Evolutionary conservation across 2,113 vertebrate species (phyloP).

Genomic region (Bubo blakistoni): DNA sequence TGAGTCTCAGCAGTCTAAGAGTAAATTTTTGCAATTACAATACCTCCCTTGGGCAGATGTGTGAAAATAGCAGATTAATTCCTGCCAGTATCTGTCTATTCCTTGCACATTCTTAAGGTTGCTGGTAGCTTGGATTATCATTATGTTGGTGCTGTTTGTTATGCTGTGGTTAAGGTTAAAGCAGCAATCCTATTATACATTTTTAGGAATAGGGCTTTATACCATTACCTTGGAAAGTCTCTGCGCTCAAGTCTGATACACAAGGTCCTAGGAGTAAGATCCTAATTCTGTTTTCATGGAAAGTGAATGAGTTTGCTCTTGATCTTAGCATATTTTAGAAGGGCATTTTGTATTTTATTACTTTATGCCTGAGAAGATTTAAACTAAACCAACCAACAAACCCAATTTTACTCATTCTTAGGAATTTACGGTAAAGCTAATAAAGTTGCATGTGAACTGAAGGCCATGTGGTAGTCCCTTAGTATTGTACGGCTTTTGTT

Average conservation of each 20-base stretch:
- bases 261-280: background rate
- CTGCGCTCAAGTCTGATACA: background rate
- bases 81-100: constrained; percentile 64
- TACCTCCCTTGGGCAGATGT: constrained; percentile 77
- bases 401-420: background rate
- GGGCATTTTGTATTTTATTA: background rate
- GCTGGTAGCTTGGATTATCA: constrained; percentile 24
- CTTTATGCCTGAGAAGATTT: background rate
- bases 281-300: background rate
- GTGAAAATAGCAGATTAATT: constrained; percentile 79
- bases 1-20: constrained; percentile 79
- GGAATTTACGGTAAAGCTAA: background rate
- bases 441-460: background rate
- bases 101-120: constrained; percentile 34
- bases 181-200: constrained; percentile 15
- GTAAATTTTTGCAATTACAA: constrained; percentile 81
- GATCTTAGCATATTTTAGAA: background rate
- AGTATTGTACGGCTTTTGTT: background rate
- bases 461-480: background rate
- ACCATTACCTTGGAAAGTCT: constrained; percentile 4
- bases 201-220: constrained; percentile 7
- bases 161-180: constrained; percentile 58
- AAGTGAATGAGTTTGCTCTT: background rate
- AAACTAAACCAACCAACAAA: background rate
- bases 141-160: constrained; percentile 39